Evolutionary conservation across 2,888 invertebrate genomes (phyloP), one percentile per base, ranked within the genome.

Genomic region (Mesochorus sp.): DNA sequence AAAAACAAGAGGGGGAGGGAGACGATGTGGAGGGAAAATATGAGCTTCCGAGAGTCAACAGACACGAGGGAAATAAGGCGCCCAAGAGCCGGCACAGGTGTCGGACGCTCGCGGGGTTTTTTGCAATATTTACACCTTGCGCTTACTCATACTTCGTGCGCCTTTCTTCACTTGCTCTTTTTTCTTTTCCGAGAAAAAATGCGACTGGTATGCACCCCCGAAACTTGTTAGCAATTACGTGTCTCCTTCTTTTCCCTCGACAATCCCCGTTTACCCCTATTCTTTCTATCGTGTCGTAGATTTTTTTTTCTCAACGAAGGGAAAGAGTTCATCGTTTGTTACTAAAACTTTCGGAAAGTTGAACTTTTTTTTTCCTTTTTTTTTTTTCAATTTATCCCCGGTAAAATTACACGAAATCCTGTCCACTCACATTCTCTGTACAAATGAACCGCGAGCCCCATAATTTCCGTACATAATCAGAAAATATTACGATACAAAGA

Each of bases 61-160:
- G 77, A 80, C 85, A 76, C 80, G 77, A 82, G 84, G 85, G 82
- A 84, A 84, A 85, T 84, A 85, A 84, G 84, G 74, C 8, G 19
- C 34, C 21, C 42, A 49, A 44, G 72, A 67, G 72, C 19, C 19
- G 51, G 57, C 34, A 28, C 73, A 73, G 68, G 80, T 70, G 70
- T 76, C 49, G 71, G 67, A 47, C 34, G 39, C 72, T 62, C 61
- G n/a, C 28, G 31, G 26, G 14, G 26, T 24, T 31, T 24, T 34
- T 66, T 74, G 51, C 37, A 74, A 75, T 64, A 72, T 73, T 59
- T 61, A 73, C 68, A 68, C 37, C 53, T 44, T 71, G 42, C 42
- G 47, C 67, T 39, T 28, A 55, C 31, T 37, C 17, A 34, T 8
- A 49, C 73, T 79, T 71, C 59, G 59, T 80, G 64, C 39, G 14